A percentile compares a stretch with the other conserved stretches of the same genome.
Evolutionary conservation across 2,797 vertebrate species (phyloP).

Genomic region (Myotis myotis): DNA sequence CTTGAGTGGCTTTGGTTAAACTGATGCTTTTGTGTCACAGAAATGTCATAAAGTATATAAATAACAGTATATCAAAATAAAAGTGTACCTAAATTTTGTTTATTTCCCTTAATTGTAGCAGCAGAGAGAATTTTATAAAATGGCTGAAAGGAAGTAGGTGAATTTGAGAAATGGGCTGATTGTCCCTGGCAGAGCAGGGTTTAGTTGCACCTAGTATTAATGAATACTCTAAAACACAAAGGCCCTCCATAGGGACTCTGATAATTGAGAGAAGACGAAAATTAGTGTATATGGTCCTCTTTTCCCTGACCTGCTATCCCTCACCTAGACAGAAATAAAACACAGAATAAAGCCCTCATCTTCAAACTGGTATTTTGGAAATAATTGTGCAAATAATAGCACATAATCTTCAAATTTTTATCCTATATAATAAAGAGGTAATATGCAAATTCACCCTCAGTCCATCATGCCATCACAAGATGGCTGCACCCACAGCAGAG

Average conservation of each 20-base stretch:
- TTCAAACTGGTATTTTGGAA: background rate
- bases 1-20: background rate
- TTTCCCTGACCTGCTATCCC: background rate
- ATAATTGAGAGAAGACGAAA: background rate
- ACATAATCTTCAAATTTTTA: background rate
- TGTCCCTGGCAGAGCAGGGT: background rate
- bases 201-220: background rate
- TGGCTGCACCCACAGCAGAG: too few species aligned
- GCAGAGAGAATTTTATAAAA: background rate
- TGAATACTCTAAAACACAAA: background rate
- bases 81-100: background rate
- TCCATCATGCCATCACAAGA: too few species aligned
- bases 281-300: background rate
- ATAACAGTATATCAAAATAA: background rate
- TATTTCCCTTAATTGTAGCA: background rate
- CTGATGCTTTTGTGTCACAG: background rate
- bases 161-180: background rate
- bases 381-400: background rate
- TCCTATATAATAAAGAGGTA: too few species aligned
- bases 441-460: too few species aligned
- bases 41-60: background rate
- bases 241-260: background rate
- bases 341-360: background rate
- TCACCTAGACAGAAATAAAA: background rate
- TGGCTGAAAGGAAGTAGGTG: background rate